Conservation (phyloP, 2,888 invertebrate species). For the Drosophila paranaensis region DNA sequence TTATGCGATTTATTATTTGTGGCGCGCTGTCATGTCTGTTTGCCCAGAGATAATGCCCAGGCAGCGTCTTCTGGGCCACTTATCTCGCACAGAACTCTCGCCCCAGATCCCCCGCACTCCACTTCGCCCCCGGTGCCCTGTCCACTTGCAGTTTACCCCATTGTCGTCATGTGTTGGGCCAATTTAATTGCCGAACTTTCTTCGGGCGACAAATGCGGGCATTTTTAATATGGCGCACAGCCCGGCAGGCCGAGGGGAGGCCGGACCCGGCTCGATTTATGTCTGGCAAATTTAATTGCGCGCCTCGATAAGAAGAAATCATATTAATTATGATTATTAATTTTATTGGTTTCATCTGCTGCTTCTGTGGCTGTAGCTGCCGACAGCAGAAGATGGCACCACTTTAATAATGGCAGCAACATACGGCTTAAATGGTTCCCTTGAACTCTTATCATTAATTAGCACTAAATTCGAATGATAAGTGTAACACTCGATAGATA, state of each 20-base stretch:
- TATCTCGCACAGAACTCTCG: slow-evolving; percentile 39
- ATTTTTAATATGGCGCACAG: slow-evolving; percentile 51
- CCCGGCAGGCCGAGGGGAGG: background rate
- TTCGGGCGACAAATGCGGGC: slow-evolving; percentile 63
- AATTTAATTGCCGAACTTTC: slow-evolving; percentile 77
- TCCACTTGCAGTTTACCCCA: slow-evolving; percentile 47
- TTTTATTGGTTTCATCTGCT: slow-evolving; percentile 73
- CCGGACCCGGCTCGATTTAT: slow-evolving; percentile 53
- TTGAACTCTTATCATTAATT: background rate
- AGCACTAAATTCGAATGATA: background rate
- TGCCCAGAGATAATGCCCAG: slow-evolving; percentile 77
- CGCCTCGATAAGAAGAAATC: slow-evolving; percentile 73
- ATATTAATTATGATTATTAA: slow-evolving; percentile 75
- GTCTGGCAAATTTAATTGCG: slow-evolving; percentile 63
- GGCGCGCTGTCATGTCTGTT: slow-evolving; percentile 75
- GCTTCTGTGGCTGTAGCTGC: slow-evolving; percentile 11
- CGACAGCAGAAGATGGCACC: slow-evolving; percentile 19
- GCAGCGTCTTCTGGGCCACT: slow-evolving; percentile 55
- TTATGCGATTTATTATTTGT: slow-evolving; percentile 83
- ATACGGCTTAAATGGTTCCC: slow-evolving; percentile 13
- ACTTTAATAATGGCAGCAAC: slow-evolving; percentile 13
- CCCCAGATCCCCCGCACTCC: background rate
- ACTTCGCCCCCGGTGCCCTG: background rate
- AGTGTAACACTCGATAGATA: background rate
- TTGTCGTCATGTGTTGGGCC: slow-evolving; percentile 69